Percentiles rank a stretch among this genome's conserved stretches.
Conservation (phyloP, 2,888 invertebrate genomes). For the Aphodius granarius region DNA sequence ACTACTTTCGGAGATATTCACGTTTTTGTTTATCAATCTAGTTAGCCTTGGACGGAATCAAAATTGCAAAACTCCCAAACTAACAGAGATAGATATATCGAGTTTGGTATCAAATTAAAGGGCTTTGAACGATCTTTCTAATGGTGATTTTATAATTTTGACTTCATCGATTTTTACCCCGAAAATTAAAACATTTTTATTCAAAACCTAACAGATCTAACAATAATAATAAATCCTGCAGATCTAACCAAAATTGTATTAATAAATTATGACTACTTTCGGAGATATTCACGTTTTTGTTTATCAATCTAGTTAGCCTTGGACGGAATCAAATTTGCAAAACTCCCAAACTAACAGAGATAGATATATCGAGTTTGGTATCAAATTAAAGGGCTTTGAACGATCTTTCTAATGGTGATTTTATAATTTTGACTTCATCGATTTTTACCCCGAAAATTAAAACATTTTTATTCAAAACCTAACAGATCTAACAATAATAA, state of each 20-base stretch:
- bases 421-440: not conserved
- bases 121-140: not conserved
- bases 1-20: not conserved
- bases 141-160: not conserved
- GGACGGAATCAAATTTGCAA: not conserved
- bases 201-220: not conserved
- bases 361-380: not conserved
- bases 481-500: not conserved
- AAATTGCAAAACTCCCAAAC: not conserved
- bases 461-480: too few relatives aligned
- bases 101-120: not conserved
- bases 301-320: not conserved
- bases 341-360: not conserved
- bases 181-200: not conserved
- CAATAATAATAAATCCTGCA: not conserved
- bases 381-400: not conserved
- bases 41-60: not conserved
- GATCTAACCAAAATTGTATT: not conserved
- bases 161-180: not conserved
- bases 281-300: not conserved
- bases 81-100: not conserved
- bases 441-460: not conserved
- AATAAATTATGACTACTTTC: not conserved
- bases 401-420: not conserved
- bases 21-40: not conserved